A percentile compares a stretch with the other conserved stretches of the same genome.
These are phyloP conservation scores for Lophius piscatorius DNA, from an alignment of 2,113 vertebrate species.

Conservation along the genomic window DNA sequence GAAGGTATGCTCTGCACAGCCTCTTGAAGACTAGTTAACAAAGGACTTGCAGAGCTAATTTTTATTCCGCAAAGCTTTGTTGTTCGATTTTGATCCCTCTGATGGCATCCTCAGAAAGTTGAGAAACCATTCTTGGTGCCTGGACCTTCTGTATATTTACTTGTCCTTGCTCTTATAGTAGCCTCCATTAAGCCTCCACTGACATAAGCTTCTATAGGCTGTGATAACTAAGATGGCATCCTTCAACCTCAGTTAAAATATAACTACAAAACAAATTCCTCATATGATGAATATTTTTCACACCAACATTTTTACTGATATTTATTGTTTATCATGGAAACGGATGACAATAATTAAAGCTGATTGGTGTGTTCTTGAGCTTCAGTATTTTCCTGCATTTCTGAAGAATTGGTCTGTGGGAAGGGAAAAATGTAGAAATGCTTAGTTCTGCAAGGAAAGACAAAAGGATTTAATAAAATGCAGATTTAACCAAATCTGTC, in stretches of 20 bases:
- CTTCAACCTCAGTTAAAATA: neutral
- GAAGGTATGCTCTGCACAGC: no score
- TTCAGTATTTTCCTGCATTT: no score
- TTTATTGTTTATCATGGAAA: no score
- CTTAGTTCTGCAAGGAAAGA: no score
- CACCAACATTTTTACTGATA: no score
- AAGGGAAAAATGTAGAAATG: no score
- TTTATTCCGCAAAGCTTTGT: neutral
- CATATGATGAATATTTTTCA: no score
- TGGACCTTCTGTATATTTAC: neutral
- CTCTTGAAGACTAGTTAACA: neutral
- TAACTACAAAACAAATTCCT: neutral
- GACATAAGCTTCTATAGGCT: neutral
- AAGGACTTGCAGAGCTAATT: neutral
- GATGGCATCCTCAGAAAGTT: neutral
- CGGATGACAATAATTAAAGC: no score
- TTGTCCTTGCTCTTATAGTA: neutral
- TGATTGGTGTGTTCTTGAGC: no score
- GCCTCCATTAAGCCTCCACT: neutral
- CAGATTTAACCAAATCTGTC: no score
- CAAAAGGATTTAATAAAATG: no score
- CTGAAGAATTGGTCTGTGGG: no score
- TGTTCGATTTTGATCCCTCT: rapidly evolving
- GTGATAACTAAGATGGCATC: neutral
- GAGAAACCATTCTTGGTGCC: neutral